Evolutionary conservation across 1,140 invertebrate genomes (phyloP).

Genomic region (Glossosoma conforme): DNA sequence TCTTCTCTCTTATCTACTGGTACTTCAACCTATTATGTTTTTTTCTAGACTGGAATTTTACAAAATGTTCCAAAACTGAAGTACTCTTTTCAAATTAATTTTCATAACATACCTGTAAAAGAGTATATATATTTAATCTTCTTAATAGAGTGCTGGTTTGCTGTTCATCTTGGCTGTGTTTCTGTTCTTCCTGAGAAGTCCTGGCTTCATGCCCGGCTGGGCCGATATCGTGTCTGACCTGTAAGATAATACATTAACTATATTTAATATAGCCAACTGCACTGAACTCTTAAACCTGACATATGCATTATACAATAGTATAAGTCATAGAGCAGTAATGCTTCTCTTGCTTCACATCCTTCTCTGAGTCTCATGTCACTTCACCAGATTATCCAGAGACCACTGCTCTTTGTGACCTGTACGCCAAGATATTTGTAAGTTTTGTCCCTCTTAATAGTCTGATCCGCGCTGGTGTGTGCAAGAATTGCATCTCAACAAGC

Average conservation of each 20-base stretch:
- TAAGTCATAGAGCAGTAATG: too few species aligned
- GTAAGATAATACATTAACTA: conserved; percentile 35
- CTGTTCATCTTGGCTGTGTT: conserved; percentile 73
- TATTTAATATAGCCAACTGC: too few species aligned
- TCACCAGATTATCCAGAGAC: too few species aligned
- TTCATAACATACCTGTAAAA: neutral
- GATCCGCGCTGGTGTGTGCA: too few species aligned
- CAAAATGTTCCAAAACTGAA: neutral
- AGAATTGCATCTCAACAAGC: too few species aligned
- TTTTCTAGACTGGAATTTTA: neutral
- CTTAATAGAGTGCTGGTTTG: conserved; percentile 55
- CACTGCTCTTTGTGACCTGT: too few species aligned
- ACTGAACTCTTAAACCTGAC: too few species aligned
- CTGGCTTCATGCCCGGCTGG: conserved; percentile 78
- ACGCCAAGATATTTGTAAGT: too few species aligned
- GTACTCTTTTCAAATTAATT: neutral
- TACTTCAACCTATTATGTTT: neutral
- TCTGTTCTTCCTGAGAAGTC: conserved; percentile 83
- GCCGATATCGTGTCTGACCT: conserved; percentile 53
- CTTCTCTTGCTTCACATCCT: too few species aligned
- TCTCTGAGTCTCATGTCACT: too few species aligned
- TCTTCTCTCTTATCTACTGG: neutral
- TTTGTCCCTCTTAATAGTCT: too few species aligned
- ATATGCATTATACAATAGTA: too few species aligned
- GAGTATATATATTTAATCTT: neutral